Evolutionary conservation across 1,140 invertebrate species (phyloP).

Genomic region (Mylabris phalerata): DNA sequence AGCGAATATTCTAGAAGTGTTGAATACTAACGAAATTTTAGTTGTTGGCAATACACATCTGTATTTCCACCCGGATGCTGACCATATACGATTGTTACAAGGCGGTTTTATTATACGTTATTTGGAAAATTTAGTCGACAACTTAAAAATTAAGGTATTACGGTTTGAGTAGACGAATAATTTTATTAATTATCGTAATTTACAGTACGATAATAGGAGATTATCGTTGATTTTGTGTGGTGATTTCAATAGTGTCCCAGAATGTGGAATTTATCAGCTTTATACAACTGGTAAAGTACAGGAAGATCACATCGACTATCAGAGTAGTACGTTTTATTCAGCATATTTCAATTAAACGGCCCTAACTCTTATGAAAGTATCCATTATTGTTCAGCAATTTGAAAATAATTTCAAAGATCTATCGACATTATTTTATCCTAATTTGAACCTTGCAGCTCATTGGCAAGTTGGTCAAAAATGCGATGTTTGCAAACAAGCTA

Average conservation of each 20-base stretch:
- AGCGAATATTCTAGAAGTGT: slow-evolving; percentile 55
- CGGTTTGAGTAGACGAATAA: not conserved
- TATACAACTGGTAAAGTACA: slow-evolving; percentile 62
- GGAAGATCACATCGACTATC: slow-evolving; percentile 62
- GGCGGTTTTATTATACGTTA: slow-evolving; percentile 58
- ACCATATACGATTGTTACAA: slow-evolving; percentile 81
- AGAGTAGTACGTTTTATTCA: slow-evolving; percentile 57
- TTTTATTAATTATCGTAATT: slow-evolving; percentile 8
- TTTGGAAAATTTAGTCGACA: slow-evolving; percentile 48
- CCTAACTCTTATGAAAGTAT: no score
- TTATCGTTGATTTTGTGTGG: slow-evolving; percentile 69
- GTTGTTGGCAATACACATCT: slow-evolving; percentile 86
- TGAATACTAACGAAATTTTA: slow-evolving; percentile 55
- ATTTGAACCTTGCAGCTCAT: no score
- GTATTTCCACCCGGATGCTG: slow-evolving; percentile 86
- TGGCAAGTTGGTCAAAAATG: no score
- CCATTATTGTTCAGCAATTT: not conserved
- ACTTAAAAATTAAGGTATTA: slow-evolving; percentile 45
- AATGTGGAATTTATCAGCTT: slow-evolving; percentile 71
- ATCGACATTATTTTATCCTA: not conserved
- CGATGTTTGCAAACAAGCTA: no score
- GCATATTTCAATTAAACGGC: not conserved
- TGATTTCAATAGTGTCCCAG: slow-evolving; percentile 82
- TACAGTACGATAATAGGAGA: slow-evolving; percentile 48
- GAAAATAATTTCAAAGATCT: no score